Percentiles rank a stretch among this genome's conserved stretches.
phyloP scores from a whole-genome alignment of 30 jellyfish, hydroid and myxozoan genomes.

The Aurelia sp. region DNA sequence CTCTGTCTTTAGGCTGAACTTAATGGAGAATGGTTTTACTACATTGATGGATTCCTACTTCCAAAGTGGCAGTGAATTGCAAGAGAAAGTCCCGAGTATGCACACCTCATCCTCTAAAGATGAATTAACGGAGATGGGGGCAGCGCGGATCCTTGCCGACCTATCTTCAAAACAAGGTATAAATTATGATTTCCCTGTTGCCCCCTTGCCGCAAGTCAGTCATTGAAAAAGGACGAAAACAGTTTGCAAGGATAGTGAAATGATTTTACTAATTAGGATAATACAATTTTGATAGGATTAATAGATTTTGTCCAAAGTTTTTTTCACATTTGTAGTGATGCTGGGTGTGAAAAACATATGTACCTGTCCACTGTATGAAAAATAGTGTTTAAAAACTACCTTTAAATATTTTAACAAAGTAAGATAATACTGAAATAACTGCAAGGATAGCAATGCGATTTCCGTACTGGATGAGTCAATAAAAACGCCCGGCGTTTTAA shows the following conservation, averaged over 20 bases:
- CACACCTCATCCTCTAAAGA: conserved; percentile 39
- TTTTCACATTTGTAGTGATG: no score
- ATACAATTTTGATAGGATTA: not conserved
- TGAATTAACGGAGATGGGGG: conserved; percentile 59
- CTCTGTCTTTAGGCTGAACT: no score
- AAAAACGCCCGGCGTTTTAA: no score
- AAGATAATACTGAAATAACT: no score
- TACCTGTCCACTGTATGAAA: no score
- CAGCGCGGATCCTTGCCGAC: conserved; percentile 71
- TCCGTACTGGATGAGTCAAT: no score
- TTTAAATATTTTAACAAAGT: no score
- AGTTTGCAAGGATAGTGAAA: no score
- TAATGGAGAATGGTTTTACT: not conserved
- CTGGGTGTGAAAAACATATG: no score
- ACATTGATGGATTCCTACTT: conserved; percentile 28
- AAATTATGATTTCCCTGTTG: conserved; percentile 12
- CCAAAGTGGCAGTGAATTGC: conserved; percentile 12
- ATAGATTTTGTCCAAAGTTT: not conserved
- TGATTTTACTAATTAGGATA: not conserved
- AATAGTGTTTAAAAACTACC: no score
- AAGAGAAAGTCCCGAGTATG: conserved; percentile 16
- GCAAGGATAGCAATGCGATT: no score
- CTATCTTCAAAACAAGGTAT: conserved; percentile 32
- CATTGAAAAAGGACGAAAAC: no score
- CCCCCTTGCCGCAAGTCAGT: not conserved